Base-by-base conservation (phyloP, 1,140 invertebrate species). In the Dinothrombium tinctorium region DNA sequence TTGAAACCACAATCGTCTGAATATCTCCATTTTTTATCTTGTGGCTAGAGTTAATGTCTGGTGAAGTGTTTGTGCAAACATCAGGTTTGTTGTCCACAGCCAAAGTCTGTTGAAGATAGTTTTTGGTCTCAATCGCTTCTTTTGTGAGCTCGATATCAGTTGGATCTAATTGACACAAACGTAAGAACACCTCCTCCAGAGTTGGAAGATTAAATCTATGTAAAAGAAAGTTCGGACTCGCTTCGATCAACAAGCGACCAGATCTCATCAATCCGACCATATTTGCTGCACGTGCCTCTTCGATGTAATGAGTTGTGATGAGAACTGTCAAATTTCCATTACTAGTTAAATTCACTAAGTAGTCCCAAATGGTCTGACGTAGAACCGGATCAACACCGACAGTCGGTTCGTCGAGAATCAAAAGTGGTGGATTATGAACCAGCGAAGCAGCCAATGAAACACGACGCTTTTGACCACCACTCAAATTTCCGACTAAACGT, bases 351-450 rank as follows among this genome's bases (percentile, higher is more conserved):
- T 74, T 69, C 21, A 82, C 71, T 51, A 87, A 60, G 53, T 87
- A 79, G 48, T 79, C 76, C 81, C 81, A 89, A 50, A 89, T 86
- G 9, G 69, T 78, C 56, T 86, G 76, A 48, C 87, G 67, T 2
- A 86, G 65, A 20, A 86, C 57, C 0, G 81, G 82, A 64, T 89
- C 82, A 20, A 89, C 76, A 15, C 82, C 82, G 20, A 89, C 84
- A 0, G 84, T 90, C 0, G 84, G 86, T 56, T 94, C 86, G 55
- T 94, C 86, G 9, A 94, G 65, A 53, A 94, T 87, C n/a, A 94
- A 60, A 12, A 92, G 64, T 56, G 87, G 76, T 0, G 84, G 84
- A 59, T 83, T 78, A 51, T 90, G 82, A 64, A 92, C 74, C 4
- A 94, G 62, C 4, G 84, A 84, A 19, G 82, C 75, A 1, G 83